These are phyloP conservation scores for Drosophila quadrilineata DNA, from an alignment of 1,140 invertebrate genomes.

Conservation along the genomic window DNA sequence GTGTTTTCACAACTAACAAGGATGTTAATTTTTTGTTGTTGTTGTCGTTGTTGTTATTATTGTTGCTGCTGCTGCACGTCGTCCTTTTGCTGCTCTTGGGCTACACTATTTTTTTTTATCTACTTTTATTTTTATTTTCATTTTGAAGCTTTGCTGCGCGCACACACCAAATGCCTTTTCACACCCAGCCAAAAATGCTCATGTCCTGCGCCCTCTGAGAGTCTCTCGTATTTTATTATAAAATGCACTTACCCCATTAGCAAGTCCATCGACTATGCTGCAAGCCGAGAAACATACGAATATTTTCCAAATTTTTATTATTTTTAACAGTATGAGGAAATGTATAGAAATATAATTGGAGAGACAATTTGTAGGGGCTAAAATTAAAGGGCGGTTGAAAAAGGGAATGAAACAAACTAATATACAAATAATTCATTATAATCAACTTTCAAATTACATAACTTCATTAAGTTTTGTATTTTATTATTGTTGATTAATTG, in stretches of 20 bases:
- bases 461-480: too few relatives aligned
- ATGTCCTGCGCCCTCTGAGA: constrained; percentile 34
- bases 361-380: too few relatives aligned
- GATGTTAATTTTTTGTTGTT: constrained; percentile 66
- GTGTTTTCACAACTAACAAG: constrained; percentile 79
- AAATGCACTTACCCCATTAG: not conserved
- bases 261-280: too few relatives aligned
- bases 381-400: too few relatives aligned
- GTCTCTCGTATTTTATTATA: constrained; percentile 40
- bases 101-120: constrained; percentile 49
- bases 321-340: too few relatives aligned
- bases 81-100: constrained; percentile 29
- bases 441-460: too few relatives aligned
- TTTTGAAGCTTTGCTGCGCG: constrained; percentile 73
- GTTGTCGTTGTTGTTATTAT: constrained; percentile 1
- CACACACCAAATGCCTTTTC: constrained; percentile 77
- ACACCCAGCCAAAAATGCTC: constrained; percentile 59
- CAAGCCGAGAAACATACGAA: too few relatives aligned
- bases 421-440: too few relatives aligned
- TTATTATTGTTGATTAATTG: too few relatives aligned
- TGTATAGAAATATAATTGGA: too few relatives aligned
- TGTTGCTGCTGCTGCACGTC: constrained; percentile 29
- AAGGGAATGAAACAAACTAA: too few relatives aligned
- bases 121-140: constrained; percentile 61
- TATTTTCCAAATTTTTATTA: too few relatives aligned